A percentile compares a stretch with the other conserved stretches of the same genome.
These are phyloP conservation scores for Archaeoteleia sp. DNA, from an alignment of 2,888 invertebrate genomes.

Conservation along the genomic window DNA sequence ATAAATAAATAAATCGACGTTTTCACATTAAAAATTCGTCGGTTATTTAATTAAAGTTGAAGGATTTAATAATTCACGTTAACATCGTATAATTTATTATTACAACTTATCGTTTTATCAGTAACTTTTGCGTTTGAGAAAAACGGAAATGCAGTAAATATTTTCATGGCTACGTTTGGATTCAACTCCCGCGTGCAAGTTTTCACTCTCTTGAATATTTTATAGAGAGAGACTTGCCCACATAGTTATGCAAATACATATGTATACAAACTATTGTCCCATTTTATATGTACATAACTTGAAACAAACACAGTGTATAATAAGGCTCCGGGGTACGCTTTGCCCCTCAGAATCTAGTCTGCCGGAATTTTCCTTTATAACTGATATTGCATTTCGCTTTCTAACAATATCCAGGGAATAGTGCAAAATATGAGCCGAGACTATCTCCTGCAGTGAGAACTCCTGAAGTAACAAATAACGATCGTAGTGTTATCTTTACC, in stretches of 20 bases:
- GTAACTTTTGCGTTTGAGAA: constrained; percentile 18
- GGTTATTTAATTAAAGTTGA: too few species aligned
- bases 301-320: constrained; percentile 32
- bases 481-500: too few species aligned
- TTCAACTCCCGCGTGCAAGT: constrained; percentile 26
- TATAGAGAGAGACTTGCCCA: constrained; percentile 28
- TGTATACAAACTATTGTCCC: constrained; percentile 27
- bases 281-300: constrained; percentile 26
- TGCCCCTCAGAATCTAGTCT: constrained; percentile 21
- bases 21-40: too few species aligned
- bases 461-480: too few species aligned
- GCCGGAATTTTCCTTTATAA: constrained; percentile 41
- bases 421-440: constrained; percentile 9
- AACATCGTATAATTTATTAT: too few species aligned
- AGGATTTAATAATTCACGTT: too few species aligned
- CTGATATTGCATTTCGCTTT: constrained; percentile 37
- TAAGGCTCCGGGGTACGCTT: constrained; percentile 32
- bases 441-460: too few species aligned
- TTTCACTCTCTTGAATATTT: constrained; percentile 39
- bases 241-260: constrained; percentile 36
- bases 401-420: constrained; percentile 26
- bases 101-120: too few species aligned
- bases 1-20: too few species aligned
- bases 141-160: constrained; percentile 35
- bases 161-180: constrained; percentile 27